These are phyloP conservation scores for Poeciliopsis infans DNA, from an alignment of 2,797 vertebrate genomes.

Conservation along the genomic window DNA sequence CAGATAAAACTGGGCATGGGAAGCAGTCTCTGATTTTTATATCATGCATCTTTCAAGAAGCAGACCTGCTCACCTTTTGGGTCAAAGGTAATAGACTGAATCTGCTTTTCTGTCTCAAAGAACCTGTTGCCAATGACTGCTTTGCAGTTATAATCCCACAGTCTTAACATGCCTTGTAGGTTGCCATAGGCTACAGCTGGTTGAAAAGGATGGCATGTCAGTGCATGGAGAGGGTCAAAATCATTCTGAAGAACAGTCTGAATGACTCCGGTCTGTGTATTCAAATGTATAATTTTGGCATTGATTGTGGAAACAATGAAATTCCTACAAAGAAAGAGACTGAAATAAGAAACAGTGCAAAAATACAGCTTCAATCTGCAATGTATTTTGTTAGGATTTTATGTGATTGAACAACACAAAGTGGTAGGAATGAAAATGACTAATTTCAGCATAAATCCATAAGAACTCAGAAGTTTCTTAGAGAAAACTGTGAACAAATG, in stretches of 20 bases:
- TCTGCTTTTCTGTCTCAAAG: conserved; percentile 76
- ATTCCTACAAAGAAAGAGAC: conserved; percentile 81
- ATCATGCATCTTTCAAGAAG: background rate
- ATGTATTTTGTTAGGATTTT: background rate
- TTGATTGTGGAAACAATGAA: conserved; percentile 86
- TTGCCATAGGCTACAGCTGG: conserved; percentile 84
- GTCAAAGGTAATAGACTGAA: conserved; percentile 88
- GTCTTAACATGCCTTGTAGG: conserved; percentile 83
- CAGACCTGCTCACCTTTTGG: conserved; percentile 81
- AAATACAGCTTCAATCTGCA: background rate
- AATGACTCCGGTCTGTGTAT: conserved; percentile 63
- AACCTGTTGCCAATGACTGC: conserved; percentile 77
- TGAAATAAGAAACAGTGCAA: background rate
- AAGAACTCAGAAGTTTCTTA: background rate
- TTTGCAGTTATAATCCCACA: conserved; percentile 86
- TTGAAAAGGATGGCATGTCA: conserved; percentile 88
- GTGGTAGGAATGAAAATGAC: background rate
- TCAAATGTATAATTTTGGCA: conserved; percentile 82
- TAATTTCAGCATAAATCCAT: background rate
- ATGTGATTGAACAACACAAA: background rate
- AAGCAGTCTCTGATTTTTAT: background rate
- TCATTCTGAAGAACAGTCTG: conserved; percentile 83
- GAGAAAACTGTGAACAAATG: background rate
- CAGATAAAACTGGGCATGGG: background rate
- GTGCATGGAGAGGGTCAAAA: conserved; percentile 76